phyloP scores from a whole-genome alignment of 2,113 vertebrate species.

The Sander lucioperca region DNA sequence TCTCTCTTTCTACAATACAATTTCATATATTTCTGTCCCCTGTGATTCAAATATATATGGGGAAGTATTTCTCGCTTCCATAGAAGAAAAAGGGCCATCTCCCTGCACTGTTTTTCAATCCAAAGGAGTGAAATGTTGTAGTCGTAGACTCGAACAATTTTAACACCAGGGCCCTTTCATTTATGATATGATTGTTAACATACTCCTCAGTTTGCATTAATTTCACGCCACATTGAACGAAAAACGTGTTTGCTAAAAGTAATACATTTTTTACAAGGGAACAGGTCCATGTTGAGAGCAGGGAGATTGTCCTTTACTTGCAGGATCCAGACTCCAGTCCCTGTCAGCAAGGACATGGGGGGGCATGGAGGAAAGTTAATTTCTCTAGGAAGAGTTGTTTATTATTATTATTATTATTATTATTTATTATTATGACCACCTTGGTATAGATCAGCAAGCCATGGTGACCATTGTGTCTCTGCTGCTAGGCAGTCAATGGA shows the following conservation, averaged over 20 bases:
- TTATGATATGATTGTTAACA: not conserved
- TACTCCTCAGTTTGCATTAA: not conserved
- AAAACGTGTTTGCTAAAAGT: not conserved
- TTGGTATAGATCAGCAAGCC: not conserved
- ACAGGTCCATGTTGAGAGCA: not conserved
- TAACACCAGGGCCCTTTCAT: not conserved
- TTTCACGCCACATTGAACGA: not conserved
- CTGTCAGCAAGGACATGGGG: not conserved
- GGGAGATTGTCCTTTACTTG: not conserved
- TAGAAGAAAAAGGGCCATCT: not conserved
- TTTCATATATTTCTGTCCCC: not conserved
- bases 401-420: slow-evolving; percentile 6
- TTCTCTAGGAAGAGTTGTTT: not conserved
- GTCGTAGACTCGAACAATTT: not conserved
- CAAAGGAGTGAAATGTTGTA: not conserved
- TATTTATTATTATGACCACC: not conserved
- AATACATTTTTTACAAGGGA: not conserved
- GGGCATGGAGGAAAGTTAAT: not conserved
- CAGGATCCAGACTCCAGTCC: not conserved
- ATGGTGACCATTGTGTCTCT: not conserved
- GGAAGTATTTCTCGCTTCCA: not conserved
- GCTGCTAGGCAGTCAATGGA: slow-evolving; percentile 10
- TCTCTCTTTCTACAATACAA: not conserved
- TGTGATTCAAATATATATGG: not conserved
- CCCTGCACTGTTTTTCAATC: not conserved